phyloP scores from a whole-genome alignment of 1,140 invertebrate genomes.

The Drosophila insularis region DNA sequence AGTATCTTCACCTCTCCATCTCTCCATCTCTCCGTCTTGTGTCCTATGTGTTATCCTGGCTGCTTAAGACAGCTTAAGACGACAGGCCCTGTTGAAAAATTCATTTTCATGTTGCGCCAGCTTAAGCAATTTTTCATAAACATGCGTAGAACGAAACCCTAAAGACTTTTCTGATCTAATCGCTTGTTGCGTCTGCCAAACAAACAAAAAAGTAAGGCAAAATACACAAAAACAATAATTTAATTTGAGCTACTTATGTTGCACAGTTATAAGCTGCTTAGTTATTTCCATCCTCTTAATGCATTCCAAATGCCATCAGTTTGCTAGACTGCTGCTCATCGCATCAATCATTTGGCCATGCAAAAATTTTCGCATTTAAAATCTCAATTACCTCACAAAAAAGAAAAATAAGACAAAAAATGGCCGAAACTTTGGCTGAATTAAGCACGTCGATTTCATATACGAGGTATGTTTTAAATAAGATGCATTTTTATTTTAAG shows the following conservation, averaged over 20 bases:
- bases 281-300: slow-evolving; percentile 20
- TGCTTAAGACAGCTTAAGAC: slow-evolving; percentile 73
- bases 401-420: background rate
- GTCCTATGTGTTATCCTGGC: slow-evolving; percentile 55
- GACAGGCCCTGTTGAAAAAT: slow-evolving; percentile 69
- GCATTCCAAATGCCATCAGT: slow-evolving; percentile 36
- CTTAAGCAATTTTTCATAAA: slow-evolving; percentile 78
- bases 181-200: slow-evolving; percentile 53
- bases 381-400: slow-evolving; percentile 54
- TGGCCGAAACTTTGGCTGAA: slow-evolving; percentile 35
- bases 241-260: slow-evolving; percentile 76
- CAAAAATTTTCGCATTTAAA: slow-evolving; percentile 32
- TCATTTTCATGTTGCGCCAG: slow-evolving; percentile 72
- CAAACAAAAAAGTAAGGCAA: slow-evolving; percentile 20
- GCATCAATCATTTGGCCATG: slow-evolving; percentile 46
- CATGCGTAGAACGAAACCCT: slow-evolving; percentile 31
- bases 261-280: slow-evolving; percentile 66
- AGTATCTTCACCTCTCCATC: background rate
- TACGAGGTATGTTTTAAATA: background rate
- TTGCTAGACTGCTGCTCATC: slow-evolving; percentile 25
- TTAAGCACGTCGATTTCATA: slow-evolving; percentile 24
- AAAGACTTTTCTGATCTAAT: slow-evolving; percentile 18
- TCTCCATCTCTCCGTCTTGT: background rate
- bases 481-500: too few relatives aligned
- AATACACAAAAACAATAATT: slow-evolving; percentile 44